Evolutionary conservation across 2,113 vertebrate species (phyloP).

Genomic region (Petrocephalus microphthalmus): DNA sequence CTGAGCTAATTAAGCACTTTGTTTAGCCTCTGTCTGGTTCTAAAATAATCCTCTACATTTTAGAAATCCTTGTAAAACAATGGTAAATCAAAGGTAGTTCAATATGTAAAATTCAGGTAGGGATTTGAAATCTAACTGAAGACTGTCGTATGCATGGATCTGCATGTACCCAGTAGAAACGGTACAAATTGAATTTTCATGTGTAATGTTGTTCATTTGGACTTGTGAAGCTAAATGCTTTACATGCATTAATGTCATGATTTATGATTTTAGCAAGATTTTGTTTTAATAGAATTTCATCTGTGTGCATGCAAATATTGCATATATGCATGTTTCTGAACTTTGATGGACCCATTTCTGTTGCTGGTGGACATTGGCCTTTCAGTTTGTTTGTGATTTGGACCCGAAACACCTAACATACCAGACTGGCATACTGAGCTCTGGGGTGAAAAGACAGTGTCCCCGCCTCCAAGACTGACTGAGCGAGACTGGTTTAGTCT

Average conservation of each 20-base stretch:
- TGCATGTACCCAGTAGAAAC: not conserved
- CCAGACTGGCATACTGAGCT: not conserved
- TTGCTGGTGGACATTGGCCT: not conserved
- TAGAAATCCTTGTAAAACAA: not conserved
- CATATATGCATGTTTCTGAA: not conserved
- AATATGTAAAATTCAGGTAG: not conserved
- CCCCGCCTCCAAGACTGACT: too few relatives aligned
- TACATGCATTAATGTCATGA: not conserved
- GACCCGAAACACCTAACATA: not conserved
- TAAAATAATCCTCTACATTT: too few relatives aligned
- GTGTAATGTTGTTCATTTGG: not conserved
- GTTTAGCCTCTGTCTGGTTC: not conserved
- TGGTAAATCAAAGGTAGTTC: not conserved
- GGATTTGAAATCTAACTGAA: not conserved
- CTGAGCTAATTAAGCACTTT: not conserved
- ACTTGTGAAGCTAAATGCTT: not conserved
- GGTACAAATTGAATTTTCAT: not conserved
- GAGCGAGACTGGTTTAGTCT: too few relatives aligned
- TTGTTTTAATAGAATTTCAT: not conserved
- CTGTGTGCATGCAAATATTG: not conserved
- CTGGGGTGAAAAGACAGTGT: not conserved
- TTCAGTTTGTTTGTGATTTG: not conserved
- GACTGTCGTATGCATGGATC: not conserved
- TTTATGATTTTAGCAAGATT: not conserved
- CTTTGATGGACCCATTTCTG: not conserved